Conservation (phyloP, 1,140 invertebrate species). For the Conus ventricosus region DNA sequence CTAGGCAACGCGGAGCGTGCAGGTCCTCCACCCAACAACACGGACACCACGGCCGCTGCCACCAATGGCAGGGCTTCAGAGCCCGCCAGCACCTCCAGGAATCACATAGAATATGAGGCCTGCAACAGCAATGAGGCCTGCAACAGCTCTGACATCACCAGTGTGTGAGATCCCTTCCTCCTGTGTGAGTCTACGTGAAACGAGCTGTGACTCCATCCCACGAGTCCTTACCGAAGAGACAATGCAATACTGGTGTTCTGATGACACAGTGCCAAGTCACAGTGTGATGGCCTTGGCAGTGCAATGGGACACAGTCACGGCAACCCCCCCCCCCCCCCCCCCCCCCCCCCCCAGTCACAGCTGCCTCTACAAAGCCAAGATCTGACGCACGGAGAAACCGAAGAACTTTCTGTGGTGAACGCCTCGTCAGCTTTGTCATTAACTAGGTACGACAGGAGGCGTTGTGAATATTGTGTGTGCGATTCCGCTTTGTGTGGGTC, state of each 20-base stretch:
- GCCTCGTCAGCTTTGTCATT: too few species aligned
- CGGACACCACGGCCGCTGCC: not conserved
- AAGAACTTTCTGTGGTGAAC: not conserved
- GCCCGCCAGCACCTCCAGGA: slow-evolving; percentile 7
- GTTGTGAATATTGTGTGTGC: too few species aligned
- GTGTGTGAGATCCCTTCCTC: slow-evolving; percentile 1
- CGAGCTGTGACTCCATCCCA: too few species aligned
- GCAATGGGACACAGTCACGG: not conserved
- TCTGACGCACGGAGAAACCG: not conserved
- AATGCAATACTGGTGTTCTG: too few species aligned
- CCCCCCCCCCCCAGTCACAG: not conserved
- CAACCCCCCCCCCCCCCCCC: too few species aligned
- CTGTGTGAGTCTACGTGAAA: too few species aligned
- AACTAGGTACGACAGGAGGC: too few species aligned
- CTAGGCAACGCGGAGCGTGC: not conserved
- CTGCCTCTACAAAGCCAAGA: too few species aligned
- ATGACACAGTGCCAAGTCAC: too few species aligned
- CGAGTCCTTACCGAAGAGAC: too few species aligned
- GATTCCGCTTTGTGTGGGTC: too few species aligned
- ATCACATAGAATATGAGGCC: slow-evolving; percentile 45
- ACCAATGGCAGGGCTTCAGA: not conserved
- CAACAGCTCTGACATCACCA: slow-evolving; percentile 38
- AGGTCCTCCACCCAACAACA: not conserved
- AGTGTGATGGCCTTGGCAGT: not conserved
- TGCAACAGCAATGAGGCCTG: slow-evolving; percentile 46